These are phyloP conservation scores for Phylloscopus whistleri DNA, from an alignment of 2,113 vertebrate species.

Conservation along the genomic window DNA sequence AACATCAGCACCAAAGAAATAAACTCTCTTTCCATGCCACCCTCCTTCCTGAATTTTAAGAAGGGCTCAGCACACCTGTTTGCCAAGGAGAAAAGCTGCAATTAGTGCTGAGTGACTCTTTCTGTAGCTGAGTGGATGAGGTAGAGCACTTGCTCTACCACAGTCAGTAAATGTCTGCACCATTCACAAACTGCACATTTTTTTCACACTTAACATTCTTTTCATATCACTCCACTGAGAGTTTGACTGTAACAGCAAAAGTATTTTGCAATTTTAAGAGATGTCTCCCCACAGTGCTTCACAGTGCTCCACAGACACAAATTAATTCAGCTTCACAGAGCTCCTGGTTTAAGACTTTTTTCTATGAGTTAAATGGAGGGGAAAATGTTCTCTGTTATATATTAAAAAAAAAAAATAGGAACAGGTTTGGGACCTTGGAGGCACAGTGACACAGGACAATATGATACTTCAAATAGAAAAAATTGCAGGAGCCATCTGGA, in stretches of 20 bases:
- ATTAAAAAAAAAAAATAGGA: too few species aligned
- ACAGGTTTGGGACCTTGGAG: neutral
- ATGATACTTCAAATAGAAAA: neutral
- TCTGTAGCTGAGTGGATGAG: neutral
- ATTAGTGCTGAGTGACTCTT: neutral
- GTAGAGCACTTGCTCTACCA: neutral
- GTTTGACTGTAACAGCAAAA: slow-evolving; percentile 15
- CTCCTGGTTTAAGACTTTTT: neutral
- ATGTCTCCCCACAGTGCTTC: neutral
- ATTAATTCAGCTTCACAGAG: slow-evolving; percentile 9
- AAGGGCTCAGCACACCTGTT: neutral
- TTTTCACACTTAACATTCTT: neutral
- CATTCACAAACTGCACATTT: slow-evolving; percentile 7
- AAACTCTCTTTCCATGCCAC: neutral
- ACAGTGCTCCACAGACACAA: neutral
- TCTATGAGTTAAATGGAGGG: neutral
- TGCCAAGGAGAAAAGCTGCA: neutral
- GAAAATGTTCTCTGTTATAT: neutral
- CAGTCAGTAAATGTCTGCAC: neutral
- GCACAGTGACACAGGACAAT: neutral
- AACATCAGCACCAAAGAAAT: neutral
- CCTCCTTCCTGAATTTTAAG: neutral
- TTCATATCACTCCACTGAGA: neutral
- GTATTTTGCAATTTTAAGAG: neutral
- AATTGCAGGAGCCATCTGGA: neutral